Base-by-base conservation (phyloP, 2,113 vertebrate genomes). In the Henicopernis longicauda region DNA sequence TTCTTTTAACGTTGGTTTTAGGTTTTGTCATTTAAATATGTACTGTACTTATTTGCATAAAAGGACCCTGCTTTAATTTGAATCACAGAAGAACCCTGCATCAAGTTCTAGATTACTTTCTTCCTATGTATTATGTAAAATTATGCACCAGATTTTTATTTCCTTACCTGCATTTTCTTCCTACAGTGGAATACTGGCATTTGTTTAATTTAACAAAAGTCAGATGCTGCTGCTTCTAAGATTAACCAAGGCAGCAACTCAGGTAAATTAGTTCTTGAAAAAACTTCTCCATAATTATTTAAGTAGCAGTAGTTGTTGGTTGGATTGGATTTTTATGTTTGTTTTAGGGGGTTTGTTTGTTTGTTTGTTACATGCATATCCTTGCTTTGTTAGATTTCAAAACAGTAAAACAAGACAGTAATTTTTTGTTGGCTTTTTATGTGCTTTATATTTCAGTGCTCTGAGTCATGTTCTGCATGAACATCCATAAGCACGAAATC, bases 201-300 rank as follows among this genome's bases (percentile, higher is more conserved):
- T 96, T 93, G 36, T 90, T 94, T 93, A 78, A 58, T 89, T 80
- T 72, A 90, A 86, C 54, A 80, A 40, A 90, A 86, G 42, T 93
- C 22, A 9, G 42, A 45, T 50, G 59, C 1, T 61, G n/a, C 1
- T 86, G 54, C 47, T 78, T 40, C 71, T 89, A 44, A 58, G 36
- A 82, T 29, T 78, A 91, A 55, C 52, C 4, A 1, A 90, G 27
- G 18, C 11, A 92, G 6, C 50, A 54, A 72, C 11, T 85, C 13
- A 86, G 61, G 76, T 62, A 86, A 89, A 89, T 50, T 77, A 92
- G 32, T 52, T 89, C 78, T 55, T 95, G 77, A 87, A 76, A 86
- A 82, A 59, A 31, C 13, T 44, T 54, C 40, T 89, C 59, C 26
- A 23, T 54, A 81, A 54, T 47, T 79, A 45, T 67, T 82, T 93